Evolutionary conservation across 2,888 invertebrate species (phyloP).

Genomic region (Malthinus flaveolus): DNA sequence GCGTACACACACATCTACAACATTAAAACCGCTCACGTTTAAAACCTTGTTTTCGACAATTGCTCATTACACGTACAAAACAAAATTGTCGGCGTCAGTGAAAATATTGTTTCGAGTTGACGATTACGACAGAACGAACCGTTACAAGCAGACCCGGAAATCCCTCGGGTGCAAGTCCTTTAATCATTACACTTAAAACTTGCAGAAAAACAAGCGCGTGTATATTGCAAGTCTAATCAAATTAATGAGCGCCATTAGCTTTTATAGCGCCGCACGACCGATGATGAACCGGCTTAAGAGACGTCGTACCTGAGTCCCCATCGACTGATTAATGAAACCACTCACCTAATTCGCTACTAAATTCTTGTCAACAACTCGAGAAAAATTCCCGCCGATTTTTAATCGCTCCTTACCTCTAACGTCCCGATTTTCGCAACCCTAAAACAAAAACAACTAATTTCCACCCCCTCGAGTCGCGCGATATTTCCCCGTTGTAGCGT

Average conservation of each 20-base stretch:
- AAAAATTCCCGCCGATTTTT: background rate
- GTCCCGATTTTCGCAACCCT: constrained; percentile 9
- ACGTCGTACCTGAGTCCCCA: constrained; percentile 22
- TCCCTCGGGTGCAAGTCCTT: constrained; percentile 35
- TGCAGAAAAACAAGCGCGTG: constrained; percentile 37
- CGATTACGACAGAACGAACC: constrained; percentile 33
- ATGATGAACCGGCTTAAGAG: constrained; percentile 26
- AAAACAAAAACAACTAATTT: constrained; percentile 25
- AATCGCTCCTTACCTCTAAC: background rate
- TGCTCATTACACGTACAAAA: constrained; percentile 17
- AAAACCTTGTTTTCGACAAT: constrained; percentile 33
- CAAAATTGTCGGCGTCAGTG: constrained; percentile 15
- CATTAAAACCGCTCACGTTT: constrained; percentile 17
- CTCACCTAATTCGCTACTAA: constrained; percentile 28
- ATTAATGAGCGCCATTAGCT: constrained; percentile 39
- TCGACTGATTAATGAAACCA: constrained; percentile 34
- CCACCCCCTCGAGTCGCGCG: constrained; percentile 21
- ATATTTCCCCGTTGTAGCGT: constrained; percentile 39
- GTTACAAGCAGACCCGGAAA: constrained; percentile 23
- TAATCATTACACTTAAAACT: constrained; percentile 42
- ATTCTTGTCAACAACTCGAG: constrained; percentile 2
- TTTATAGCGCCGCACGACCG: constrained; percentile 22
- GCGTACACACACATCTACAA: constrained; percentile 17
- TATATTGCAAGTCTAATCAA: constrained; percentile 33
- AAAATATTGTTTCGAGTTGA: constrained; percentile 29